phyloP scores from a whole-genome alignment of 2,797 vertebrate species.

The Lithobates pipiens region DNA sequence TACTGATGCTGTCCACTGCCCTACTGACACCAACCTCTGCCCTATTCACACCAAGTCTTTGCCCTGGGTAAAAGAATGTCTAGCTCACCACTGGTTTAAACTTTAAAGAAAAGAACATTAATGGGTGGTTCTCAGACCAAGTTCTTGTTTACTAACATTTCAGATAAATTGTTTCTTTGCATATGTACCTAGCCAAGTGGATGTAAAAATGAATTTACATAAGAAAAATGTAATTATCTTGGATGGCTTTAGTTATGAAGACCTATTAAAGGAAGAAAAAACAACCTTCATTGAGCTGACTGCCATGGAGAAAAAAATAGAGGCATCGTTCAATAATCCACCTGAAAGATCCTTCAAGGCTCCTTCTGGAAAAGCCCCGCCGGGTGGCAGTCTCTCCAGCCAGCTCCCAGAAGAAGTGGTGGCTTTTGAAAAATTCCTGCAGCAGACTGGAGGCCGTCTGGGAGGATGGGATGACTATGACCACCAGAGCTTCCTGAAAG shows the following conservation, averaged over 20 bases:
- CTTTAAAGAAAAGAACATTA: too few species aligned
- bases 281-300: conserved; percentile 81
- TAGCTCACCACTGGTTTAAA: too few species aligned
- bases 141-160: too few species aligned
- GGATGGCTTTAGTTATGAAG: conserved; percentile 80
- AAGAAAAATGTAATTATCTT: background rate
- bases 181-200: too few species aligned
- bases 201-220: too few species aligned
- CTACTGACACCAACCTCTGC: too few species aligned
- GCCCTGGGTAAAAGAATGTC: too few species aligned
- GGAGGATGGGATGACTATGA: conserved; percentile 93
- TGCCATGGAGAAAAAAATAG: conserved; percentile 86
- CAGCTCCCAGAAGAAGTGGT: conserved; percentile 81
- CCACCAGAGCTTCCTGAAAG: conserved; percentile 86
- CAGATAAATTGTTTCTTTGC: too few species aligned
- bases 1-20: too few species aligned
- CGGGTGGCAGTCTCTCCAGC: conserved; percentile 63
- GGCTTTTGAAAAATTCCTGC: conserved; percentile 86
- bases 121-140: too few species aligned
- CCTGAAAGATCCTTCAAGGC: conserved; percentile 67
- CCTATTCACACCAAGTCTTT: too few species aligned
- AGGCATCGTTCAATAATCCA: conserved; percentile 71
- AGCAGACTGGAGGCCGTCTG: conserved; percentile 82
- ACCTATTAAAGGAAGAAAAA: conserved; percentile 88
- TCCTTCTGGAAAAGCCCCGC: conserved; percentile 68